phyloP scores from a whole-genome alignment of 1,140 invertebrate species.

The Goniozus legneri region DNA sequence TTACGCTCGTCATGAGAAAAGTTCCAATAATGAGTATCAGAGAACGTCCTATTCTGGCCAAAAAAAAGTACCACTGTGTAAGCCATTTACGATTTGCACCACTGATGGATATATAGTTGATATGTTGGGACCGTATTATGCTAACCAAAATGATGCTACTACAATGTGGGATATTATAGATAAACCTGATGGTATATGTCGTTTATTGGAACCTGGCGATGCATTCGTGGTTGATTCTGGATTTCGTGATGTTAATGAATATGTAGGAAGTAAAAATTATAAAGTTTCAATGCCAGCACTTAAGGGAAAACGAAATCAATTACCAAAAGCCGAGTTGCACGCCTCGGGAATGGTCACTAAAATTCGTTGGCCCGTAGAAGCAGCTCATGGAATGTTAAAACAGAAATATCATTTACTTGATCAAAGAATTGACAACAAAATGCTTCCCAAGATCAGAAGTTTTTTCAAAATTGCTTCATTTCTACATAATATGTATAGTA shows the following conservation, averaged over 20 bases:
- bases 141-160: slow-evolving; percentile 27
- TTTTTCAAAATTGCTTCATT: slow-evolving; percentile 4
- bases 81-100: slow-evolving; percentile 32
- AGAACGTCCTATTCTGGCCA: slow-evolving; percentile 30
- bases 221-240: slow-evolving; percentile 31
- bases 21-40: slow-evolving; percentile 32
- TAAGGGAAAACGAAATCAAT: slow-evolving; percentile 6
- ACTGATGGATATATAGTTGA: slow-evolving; percentile 32
- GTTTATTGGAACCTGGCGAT: slow-evolving; percentile 17
- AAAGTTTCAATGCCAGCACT: slow-evolving; percentile 3
- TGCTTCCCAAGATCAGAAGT: background rate
- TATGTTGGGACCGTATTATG: slow-evolving; percentile 22
- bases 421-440: slow-evolving; percentile 6
- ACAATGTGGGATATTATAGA: slow-evolving; percentile 25
- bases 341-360: slow-evolving; percentile 23
- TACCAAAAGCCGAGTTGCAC: slow-evolving; percentile 17
- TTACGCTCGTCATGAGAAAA: slow-evolving; percentile 31
- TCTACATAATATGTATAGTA: background rate
- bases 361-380: slow-evolving; percentile 29
- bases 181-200: slow-evolving; percentile 16
- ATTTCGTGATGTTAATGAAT: slow-evolving; percentile 27
- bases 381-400: slow-evolving; percentile 6
- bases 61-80: slow-evolving; percentile 28
- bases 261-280: slow-evolving; percentile 15
- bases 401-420: slow-evolving; percentile 1